Conservation (phyloP, 2,113 vertebrate species). For the Xiphias gladius region DNA sequence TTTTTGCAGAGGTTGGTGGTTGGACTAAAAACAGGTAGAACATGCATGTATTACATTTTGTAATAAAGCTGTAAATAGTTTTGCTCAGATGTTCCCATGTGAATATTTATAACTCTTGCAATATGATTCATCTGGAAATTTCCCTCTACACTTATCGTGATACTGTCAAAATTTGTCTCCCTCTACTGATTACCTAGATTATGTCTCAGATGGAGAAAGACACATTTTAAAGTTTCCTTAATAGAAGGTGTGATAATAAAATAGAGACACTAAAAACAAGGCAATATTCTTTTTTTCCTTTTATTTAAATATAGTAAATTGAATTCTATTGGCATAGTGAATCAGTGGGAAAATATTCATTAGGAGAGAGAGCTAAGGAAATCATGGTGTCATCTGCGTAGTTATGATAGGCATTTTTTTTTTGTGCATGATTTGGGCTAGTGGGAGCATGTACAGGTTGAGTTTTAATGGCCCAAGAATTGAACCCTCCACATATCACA, state of each 20-base stretch:
- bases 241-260: background rate
- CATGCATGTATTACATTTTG: background rate
- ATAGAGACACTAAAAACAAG: background rate
- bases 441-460: too few species aligned
- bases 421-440: too few species aligned
- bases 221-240: background rate
- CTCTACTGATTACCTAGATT: background rate
- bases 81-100: background rate
- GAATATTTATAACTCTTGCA: background rate
- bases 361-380: background rate
- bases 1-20: background rate
- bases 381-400: background rate
- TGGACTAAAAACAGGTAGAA: background rate
- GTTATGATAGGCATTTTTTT: background rate
- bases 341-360: background rate
- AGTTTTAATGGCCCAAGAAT: too few species aligned
- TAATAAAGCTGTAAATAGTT: background rate
- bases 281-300: too few species aligned
- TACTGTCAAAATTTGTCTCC: background rate
- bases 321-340: background rate
- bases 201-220: background rate
- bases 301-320: background rate
- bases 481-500: too few species aligned
- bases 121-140: slow-evolving; percentile 18
- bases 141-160: background rate